Percentiles rank a stretch among this genome's conserved stretches.
Conservation (phyloP, 2,797 vertebrate genomes). For the Diceros bicornis region DNA sequence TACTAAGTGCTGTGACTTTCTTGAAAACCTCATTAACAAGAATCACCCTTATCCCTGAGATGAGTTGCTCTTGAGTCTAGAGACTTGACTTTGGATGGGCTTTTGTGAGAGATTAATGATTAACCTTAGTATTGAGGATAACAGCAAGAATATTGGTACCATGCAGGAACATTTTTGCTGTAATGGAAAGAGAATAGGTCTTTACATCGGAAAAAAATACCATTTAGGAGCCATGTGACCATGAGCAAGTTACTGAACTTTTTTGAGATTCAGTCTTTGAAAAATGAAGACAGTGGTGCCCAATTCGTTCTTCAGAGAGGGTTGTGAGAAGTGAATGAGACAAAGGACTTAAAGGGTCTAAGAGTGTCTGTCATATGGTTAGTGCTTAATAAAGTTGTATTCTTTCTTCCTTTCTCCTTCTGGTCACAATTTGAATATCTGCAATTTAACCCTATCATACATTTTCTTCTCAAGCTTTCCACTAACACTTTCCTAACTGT, state of each 20-base stretch:
- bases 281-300: conserved; percentile 6
- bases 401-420: conserved; percentile 45
- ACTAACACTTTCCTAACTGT: not conserved
- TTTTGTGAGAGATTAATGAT: conserved; percentile 45
- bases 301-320: not conserved
- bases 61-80: conserved; percentile 14
- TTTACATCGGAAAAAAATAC: not conserved
- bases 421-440: conserved; percentile 42
- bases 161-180: not conserved
- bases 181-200: conserved; percentile 29
- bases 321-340: not conserved
- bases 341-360: not conserved
- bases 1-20: not conserved
- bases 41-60: conserved; percentile 23
- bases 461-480: conserved; percentile 61
- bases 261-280: conserved; percentile 55
- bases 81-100: not conserved
- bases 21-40: conserved; percentile 3
- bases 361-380: not conserved
- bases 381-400: not conserved
- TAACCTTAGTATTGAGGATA: conserved; percentile 41
- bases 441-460: not conserved
- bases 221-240: conserved; percentile 33
- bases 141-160: conserved; percentile 17
- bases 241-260: conserved; percentile 57